A percentile compares a stretch with the other conserved stretches of the same genome.
Evolutionary conservation across 2,888 invertebrate genomes (phyloP).

Genomic region (Hipparchia semele): DNA sequence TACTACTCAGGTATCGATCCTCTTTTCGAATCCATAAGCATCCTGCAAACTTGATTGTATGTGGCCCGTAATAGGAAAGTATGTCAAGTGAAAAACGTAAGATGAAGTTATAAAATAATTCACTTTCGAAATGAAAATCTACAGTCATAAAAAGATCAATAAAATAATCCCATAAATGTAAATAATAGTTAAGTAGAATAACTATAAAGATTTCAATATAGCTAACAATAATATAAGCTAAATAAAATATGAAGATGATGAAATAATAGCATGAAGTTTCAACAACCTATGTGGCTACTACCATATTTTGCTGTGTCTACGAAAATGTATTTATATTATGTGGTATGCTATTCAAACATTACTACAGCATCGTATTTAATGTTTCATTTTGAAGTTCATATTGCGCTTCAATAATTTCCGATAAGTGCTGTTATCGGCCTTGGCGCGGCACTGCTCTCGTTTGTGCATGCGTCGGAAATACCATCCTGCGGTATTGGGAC

Average conservation of each 20-base stretch:
- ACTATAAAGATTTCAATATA: constrained; percentile 12
- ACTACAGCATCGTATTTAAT: constrained; percentile 45
- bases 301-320: neutral
- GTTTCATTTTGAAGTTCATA: constrained; percentile 71
- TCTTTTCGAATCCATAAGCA: no score
- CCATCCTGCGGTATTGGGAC: constrained; percentile 69
- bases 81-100: neutral
- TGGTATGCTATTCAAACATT: neutral
- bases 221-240: neutral
- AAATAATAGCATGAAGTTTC: constrained; percentile 6
- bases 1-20: no score
- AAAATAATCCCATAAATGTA: neutral
- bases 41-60: no score
- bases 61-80: no score
- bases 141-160: neutral
- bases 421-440: constrained; percentile 64
- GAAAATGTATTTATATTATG: neutral
- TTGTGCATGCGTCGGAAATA: constrained; percentile 76
- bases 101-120: neutral
- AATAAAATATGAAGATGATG: neutral
- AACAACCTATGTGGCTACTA: constrained; percentile 4
- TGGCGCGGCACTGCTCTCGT: constrained; percentile 72
- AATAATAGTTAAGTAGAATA: constrained; percentile 11
- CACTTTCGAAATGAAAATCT: neutral
- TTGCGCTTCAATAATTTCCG: constrained; percentile 62